Percentiles rank a stretch among this genome's conserved stretches.
Conservation (phyloP, 2,113 vertebrate species). For the Podiceps cristatus region DNA sequence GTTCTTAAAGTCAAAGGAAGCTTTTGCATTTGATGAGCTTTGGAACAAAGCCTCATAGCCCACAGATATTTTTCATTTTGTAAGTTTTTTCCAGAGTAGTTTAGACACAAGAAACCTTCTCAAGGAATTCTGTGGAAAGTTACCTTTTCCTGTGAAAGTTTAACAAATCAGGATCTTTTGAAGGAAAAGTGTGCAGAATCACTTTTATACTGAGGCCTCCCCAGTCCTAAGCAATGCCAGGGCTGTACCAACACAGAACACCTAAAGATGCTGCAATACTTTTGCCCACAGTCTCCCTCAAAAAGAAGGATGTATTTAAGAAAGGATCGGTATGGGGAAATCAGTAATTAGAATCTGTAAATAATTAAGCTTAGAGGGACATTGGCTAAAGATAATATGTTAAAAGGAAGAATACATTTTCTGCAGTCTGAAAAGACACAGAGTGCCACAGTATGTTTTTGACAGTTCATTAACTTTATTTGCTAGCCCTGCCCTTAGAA, state of each 20-base stretch:
- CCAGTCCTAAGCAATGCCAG: not conserved
- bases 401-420: not conserved
- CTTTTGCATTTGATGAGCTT: not conserved
- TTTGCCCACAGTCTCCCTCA: not conserved
- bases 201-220: not conserved
- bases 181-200: not conserved
- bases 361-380: not conserved
- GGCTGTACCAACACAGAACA: not conserved
- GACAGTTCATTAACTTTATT: not conserved
- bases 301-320: not conserved
- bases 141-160: not conserved
- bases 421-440: not conserved
- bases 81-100: not conserved
- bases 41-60: not conserved
- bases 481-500: not conserved
- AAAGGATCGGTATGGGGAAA: not conserved
- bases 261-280: not conserved
- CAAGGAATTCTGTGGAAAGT: not conserved
- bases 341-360: not conserved
- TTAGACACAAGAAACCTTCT: not conserved
- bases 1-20: not conserved
- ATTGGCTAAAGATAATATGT: not conserved
- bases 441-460: not conserved
- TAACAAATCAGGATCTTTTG: not conserved
- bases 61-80: not conserved